Conservation (phyloP, 2,797 vertebrate genomes). For the Melanotaenia trifasciata region DNA sequence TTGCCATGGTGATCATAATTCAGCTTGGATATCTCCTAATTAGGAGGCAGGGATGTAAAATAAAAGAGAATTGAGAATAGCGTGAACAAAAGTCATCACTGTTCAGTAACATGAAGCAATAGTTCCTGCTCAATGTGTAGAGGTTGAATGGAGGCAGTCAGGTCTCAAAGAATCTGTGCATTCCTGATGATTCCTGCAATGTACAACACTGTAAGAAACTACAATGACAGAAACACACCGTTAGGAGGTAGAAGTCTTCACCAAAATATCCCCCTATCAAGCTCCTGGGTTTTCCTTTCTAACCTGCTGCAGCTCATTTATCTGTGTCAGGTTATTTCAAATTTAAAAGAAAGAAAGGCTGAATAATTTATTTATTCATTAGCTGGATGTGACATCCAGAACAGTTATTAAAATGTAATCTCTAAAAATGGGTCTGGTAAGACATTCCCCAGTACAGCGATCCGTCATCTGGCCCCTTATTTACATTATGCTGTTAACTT, state of each 20-base stretch:
- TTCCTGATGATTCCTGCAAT: too few species aligned
- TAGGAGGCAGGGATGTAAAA: constrained; percentile 54
- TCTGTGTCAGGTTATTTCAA: constrained; percentile 66
- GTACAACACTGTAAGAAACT: too few species aligned
- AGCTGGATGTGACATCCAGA: constrained; percentile 70
- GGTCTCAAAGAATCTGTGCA: not conserved
- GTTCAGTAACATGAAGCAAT: constrained; percentile 16
- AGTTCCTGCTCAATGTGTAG: too few species aligned
- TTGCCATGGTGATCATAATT: constrained; percentile 83
- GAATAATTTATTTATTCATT: constrained; percentile 85
- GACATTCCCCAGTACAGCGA: constrained; percentile 61
- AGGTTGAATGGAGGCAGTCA: not conserved
- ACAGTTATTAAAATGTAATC: constrained; percentile 75
- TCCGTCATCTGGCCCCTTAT: constrained; percentile 66
- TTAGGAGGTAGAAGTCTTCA: not conserved
- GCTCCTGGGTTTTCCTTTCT: constrained; percentile 54
- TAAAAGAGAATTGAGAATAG: constrained; percentile 26
- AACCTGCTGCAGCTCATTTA: constrained; percentile 47
- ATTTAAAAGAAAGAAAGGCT: constrained; percentile 58
- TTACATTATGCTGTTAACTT: constrained; percentile 49
- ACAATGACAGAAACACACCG: not conserved
- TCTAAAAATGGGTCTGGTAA: constrained; percentile 78
- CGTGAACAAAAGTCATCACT: constrained; percentile 36
- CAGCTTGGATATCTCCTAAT: constrained; percentile 77
- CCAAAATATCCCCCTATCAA: not conserved